Base-by-base conservation (phyloP, 2,797 vertebrate genomes). In the Protonibea diacanthus region DNA sequence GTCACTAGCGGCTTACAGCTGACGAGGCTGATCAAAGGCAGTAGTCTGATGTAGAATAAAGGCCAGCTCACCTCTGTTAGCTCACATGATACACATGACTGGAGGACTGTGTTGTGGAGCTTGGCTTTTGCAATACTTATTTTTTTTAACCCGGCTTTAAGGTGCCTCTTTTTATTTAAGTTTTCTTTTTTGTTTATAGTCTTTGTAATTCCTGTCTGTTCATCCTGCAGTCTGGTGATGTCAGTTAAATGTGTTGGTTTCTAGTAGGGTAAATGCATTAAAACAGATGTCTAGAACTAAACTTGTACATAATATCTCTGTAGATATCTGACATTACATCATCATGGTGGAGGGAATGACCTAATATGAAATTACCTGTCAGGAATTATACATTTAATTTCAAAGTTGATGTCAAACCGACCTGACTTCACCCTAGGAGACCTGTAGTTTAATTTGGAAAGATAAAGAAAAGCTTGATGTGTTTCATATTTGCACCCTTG, bases 11-110 rank as follows among this genome's bases (percentile, higher is more conserved):
- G 84, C 86, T 88, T 78, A 72, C 61, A 65, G 71, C 74, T 72
- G 82, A 81, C 51, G 13, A 60, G 78, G 65, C 67, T 80, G 86
- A 91, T 93, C 86, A 89, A 91, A 91, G 82, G 38, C 74, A 63
- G 58, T 14, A 66, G 74, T 47, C 49, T 86, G 63, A 76, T 83
- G 71, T 14, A 65, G 66, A 80, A 85, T 81, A 74, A 82, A 73
- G 25, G 62, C 63, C n/a, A 7, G 12, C 55, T 75, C 80, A 83
- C 88, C 76, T 76, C 63, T 58, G 69, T 66, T 62, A 14, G 73
- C 81, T 64, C 67, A 52, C 47, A 3, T 1, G 4, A 21, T 33
- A 60, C 64, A 64, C 23, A 47, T 20, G 27, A 83, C 60, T 53
- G 11, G 25, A 55, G 3, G 44, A 61, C 3, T 66, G 51, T 48